Conservation (phyloP, 2,113 vertebrate species). For the Pithys albifrons region DNA sequence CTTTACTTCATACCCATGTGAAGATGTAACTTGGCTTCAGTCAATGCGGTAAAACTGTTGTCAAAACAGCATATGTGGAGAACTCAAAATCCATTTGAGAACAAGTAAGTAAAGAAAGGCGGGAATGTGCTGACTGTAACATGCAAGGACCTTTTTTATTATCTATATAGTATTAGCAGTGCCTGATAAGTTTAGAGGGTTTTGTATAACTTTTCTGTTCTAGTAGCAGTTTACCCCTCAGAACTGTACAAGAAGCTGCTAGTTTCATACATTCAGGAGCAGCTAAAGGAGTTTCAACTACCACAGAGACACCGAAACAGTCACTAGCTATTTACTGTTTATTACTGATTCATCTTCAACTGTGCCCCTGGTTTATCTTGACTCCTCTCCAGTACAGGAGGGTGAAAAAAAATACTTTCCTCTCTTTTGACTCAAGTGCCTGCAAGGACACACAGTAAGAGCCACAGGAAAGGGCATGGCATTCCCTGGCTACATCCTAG, state of each 20-base stretch:
- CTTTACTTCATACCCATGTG: background rate
- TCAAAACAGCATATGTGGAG: background rate
- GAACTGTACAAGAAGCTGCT: background rate
- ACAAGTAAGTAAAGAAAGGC: background rate
- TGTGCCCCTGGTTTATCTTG: background rate
- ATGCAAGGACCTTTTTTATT: background rate
- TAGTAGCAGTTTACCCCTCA: background rate
- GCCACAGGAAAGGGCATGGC: background rate
- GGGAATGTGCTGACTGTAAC: background rate
- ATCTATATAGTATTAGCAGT: background rate
- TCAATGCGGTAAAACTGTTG: background rate
- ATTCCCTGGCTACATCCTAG: background rate
- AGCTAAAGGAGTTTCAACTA: background rate
- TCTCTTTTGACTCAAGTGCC: background rate
- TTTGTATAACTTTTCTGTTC: background rate
- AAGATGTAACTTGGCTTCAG: background rate
- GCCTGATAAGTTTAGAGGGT: rapidly evolving
- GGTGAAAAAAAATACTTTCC: background rate
- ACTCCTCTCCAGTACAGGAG: background rate
- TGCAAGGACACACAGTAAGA: background rate
- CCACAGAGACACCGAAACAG: background rate
- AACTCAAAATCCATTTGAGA: background rate
- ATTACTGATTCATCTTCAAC: background rate
- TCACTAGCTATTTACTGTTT: background rate
- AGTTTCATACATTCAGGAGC: rapidly evolving